Percentiles rank a stretch among this genome's conserved stretches.
phyloP scores from a whole-genome alignment of 2,888 invertebrate species.

The Dicyrtomina minuta region DNA sequence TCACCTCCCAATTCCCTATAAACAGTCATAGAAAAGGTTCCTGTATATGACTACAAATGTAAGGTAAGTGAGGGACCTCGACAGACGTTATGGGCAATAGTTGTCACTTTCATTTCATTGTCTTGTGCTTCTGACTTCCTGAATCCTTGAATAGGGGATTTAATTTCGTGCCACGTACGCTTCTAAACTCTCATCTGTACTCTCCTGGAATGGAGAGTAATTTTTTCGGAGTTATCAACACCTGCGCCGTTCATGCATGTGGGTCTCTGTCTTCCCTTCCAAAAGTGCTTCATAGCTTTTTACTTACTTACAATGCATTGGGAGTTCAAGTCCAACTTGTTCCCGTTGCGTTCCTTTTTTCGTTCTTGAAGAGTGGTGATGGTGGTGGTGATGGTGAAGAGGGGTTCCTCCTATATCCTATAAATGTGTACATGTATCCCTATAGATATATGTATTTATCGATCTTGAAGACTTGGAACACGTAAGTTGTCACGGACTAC shows the following conservation, averaged over 20 bases:
- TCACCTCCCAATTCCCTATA: too few species aligned
- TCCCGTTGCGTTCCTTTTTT: too few species aligned
- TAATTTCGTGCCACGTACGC: slow-evolving; percentile 7
- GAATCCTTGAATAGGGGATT: slow-evolving; percentile 4
- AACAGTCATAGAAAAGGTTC: too few species aligned
- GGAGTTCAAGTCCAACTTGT: background rate
- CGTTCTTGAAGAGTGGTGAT: background rate
- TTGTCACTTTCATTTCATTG: slow-evolving; percentile 6
- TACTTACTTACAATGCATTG: background rate
- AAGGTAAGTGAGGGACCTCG: too few species aligned
- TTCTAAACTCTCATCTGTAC: slow-evolving; percentile 15
- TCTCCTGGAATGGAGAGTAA: slow-evolving; percentile 9
- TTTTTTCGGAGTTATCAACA: slow-evolving; percentile 23
- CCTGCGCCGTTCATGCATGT: slow-evolving; percentile 6
- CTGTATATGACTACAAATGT: too few species aligned
- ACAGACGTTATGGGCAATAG: slow-evolving; percentile 2
- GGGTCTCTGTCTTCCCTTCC: background rate
- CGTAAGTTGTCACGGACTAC: slow-evolving; percentile 24
- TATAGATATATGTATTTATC: slow-evolving; percentile 7
- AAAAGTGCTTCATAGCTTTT: slow-evolving; percentile 1
- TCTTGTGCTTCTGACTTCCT: background rate
- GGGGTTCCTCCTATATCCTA: background rate
- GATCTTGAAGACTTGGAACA: background rate
- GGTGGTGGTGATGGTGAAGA: too few species aligned
- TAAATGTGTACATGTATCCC: background rate